These are phyloP conservation scores for Sciurus niger DNA, from an alignment of 2,113 vertebrate genomes.

Conservation along the genomic window DNA sequence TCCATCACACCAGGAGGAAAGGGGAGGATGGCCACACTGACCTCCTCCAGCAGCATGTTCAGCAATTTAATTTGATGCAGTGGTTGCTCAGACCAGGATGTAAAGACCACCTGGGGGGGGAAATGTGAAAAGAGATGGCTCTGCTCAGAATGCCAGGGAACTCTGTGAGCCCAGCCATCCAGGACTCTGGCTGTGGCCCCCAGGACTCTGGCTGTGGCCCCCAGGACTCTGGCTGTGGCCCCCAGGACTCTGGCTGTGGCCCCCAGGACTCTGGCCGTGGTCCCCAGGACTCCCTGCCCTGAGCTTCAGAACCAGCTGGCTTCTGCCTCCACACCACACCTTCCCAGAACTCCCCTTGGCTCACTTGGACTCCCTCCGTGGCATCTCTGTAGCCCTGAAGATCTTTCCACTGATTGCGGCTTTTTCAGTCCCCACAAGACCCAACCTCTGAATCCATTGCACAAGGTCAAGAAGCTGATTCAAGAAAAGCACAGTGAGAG, in stretches of 20 bases:
- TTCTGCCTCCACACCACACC: neutral
- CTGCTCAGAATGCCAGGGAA: neutral
- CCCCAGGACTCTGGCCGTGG: too few relatives aligned
- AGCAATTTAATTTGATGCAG: neutral
- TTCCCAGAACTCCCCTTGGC: neutral
- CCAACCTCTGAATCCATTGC: neutral
- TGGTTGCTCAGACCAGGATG: neutral
- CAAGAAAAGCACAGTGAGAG: neutral
- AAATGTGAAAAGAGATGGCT: neutral
- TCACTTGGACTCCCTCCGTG: neutral
- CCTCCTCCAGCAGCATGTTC: neutral
- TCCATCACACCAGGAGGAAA: neutral
- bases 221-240: too few relatives aligned
- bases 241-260: too few relatives aligned
- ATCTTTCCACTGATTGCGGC: neutral
- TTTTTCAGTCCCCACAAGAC: neutral
- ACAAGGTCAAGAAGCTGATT: neutral
- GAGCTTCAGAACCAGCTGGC: too few relatives aligned
- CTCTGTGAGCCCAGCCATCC: neutral
- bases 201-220: too few relatives aligned
- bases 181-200: too few relatives aligned
- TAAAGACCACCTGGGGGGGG: neutral
- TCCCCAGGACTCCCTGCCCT: too few relatives aligned
- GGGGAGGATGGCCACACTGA: neutral
- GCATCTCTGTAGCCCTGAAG: neutral